Evolutionary conservation across 1,140 invertebrate genomes (phyloP), one percentile per base, ranked within the genome.

Genomic region (Meloidogyne hapla): DNA sequence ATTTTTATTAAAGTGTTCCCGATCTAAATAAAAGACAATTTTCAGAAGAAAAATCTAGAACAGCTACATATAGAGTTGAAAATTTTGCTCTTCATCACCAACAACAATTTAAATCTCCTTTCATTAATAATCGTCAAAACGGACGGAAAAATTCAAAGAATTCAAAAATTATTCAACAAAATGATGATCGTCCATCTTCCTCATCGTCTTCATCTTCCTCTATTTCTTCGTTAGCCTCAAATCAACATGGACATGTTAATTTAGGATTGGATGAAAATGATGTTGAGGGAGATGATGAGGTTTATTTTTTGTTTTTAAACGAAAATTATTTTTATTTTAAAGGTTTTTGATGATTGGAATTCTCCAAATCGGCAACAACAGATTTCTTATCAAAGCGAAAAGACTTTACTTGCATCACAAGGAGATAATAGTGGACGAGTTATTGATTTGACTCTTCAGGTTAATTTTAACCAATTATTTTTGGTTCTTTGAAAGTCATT

Each of bases 241-340:
- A 33, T 33, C 21, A 21, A 18, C 66, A 68, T 23, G 66, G 45
- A 5, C 66, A 21, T 18, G 33, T 68, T 68, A 18, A 68, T 68
- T 68, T 68, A 21, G 25, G 66, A 21, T n/a, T 12, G 5, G 23
- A 68, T 28, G 66, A 68, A 21, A 42, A 68, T 18, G 66, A 68
- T n/a, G 66, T 68, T 25, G 38, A 21, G n/a, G 21, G 12, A 26
- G 23, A n/a, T 21, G 66, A 68, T n/a, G 10, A 18, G 15, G 21
- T 26, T 33, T 18, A 33, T 33, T 33, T 33, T 33, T 33, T 6
- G 33, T 6, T 33, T 33, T 33, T 33, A 33, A 33, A 33, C 33
- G 33, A 8, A 33, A 6, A 33, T 33, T 33, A 6, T 33, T 33
- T 33, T 33, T 33, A 33, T 33, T 33, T 33, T 33, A 33, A 33